Percentiles rank a stretch among this genome's conserved stretches.
phyloP scores from a whole-genome alignment of 2,113 vertebrate species.

The Chionodraco myersi region DNA sequence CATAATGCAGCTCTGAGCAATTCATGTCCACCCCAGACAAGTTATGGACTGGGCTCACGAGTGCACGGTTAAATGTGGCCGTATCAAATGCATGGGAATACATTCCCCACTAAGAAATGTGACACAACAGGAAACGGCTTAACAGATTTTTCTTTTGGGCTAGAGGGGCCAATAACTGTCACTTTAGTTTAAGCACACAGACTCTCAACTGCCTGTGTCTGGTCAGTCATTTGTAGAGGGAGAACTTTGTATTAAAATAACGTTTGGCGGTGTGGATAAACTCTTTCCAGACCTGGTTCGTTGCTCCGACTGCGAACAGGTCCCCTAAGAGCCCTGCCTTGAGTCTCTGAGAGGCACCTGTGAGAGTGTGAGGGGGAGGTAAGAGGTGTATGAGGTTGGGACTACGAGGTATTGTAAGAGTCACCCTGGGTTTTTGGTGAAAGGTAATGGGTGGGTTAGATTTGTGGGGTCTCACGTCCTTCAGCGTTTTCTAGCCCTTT shows the following conservation, averaged over 20 bases:
- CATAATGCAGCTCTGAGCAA: slow-evolving; percentile 65
- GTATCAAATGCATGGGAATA: slow-evolving; percentile 83
- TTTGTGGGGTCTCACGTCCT: slow-evolving; percentile 62
- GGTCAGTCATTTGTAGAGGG: slow-evolving; percentile 79
- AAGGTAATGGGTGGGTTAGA: slow-evolving; percentile 57
- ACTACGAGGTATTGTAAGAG: slow-evolving; percentile 50
- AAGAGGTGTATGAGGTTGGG: slow-evolving; percentile 37
- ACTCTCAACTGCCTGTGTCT: slow-evolving; percentile 78
- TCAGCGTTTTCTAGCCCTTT: slow-evolving; percentile 54
- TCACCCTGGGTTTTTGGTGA: slow-evolving; percentile 48
- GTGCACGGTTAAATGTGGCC: slow-evolving; percentile 76
- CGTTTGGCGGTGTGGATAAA: slow-evolving; percentile 57
- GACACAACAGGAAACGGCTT: slow-evolving; percentile 90
- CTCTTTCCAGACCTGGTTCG: slow-evolving; percentile 51
- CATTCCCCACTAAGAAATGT: slow-evolving; percentile 85
- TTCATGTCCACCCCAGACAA: slow-evolving; percentile 74
- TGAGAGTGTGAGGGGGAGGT: slow-evolving; percentile 61
- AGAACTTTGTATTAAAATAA: slow-evolving; percentile 74
- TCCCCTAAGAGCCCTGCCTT: slow-evolving; percentile 15
- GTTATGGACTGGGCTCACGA: slow-evolving; percentile 74
- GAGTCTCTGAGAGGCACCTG: slow-evolving; percentile 60
- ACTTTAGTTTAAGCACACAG: slow-evolving; percentile 84
- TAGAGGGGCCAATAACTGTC: slow-evolving; percentile 86
- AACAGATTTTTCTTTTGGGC: slow-evolving; percentile 79
- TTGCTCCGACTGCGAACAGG: slow-evolving; percentile 34